Percentiles rank a stretch among this genome's conserved stretches.
Conservation (phyloP, 2,797 vertebrate species). For the Pelochelys cantorii region DNA sequence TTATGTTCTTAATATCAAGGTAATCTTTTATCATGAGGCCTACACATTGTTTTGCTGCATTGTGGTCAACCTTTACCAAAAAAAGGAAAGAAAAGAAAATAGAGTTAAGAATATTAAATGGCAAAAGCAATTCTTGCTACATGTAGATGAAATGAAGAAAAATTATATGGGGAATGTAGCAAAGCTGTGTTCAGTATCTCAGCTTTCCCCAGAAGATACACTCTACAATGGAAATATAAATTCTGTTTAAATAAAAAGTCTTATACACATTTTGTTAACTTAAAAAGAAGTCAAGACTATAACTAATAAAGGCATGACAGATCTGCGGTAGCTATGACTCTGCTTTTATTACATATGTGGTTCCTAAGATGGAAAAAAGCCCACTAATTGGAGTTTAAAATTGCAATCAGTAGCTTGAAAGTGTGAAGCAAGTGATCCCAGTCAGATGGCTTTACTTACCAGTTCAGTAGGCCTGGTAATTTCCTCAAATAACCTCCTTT, state of each 20-base stretch:
- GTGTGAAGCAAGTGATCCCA: constrained; percentile 50
- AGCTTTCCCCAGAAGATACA: neutral
- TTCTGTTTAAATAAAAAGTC: constrained; percentile 13
- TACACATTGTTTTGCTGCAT: neutral
- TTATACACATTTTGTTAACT: constrained; percentile 28
- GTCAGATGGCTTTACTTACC: constrained; percentile 58
- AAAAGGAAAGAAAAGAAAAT: neutral
- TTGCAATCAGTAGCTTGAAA: constrained; percentile 49
- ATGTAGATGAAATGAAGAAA: neutral
- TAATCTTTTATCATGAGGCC: neutral
- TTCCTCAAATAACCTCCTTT: constrained; percentile 69
- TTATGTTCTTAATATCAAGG: neutral
- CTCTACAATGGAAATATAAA: neutral
- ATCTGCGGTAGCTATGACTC: constrained; percentile 34
- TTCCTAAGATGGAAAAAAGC: constrained; percentile 46
- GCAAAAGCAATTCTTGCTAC: neutral
- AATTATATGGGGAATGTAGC: neutral
- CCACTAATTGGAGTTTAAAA: constrained; percentile 43
- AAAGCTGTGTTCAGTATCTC: neutral
- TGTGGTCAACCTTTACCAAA: neutral
- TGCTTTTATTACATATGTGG: neutral
- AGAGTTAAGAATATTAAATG: neutral
- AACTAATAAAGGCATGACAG: constrained; percentile 57
- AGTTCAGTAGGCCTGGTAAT: constrained; percentile 70
- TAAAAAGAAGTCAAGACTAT: constrained; percentile 40